Base-by-base conservation (phyloP, 2,113 vertebrate species). In the Oceanites oceanicus region DNA sequence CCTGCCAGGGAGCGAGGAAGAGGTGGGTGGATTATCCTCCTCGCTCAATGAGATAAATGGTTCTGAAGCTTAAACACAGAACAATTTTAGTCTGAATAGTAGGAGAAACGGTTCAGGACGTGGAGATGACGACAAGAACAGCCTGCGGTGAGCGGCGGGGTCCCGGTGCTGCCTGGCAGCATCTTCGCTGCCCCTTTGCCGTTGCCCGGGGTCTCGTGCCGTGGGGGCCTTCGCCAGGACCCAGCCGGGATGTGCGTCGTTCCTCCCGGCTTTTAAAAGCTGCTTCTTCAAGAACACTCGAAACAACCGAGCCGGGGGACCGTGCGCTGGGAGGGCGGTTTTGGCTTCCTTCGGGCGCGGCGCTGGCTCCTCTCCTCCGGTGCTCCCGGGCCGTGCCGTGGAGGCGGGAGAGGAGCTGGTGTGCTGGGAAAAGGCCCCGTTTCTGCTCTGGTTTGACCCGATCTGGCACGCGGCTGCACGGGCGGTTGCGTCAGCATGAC, bases 41-140 rank as follows among this genome's bases (percentile, higher is more conserved):
- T 96, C 85, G 55, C 80, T 98, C 97, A 97, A 97, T 96, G 96
- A 97, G 96, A 97, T 97, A 97, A 97, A 96, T 23, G 86, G 36
- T 97, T 88, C 87, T 94, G 88, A 88, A 96, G 96, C 92, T 95
- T 95, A 96, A 96, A 96, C 95, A 96, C 68, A 70, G 95, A 81
- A 77, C 94, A 94, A 94, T 96, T 96, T 94, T 93, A 97, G 92
- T 95, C 95, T 92, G 95, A 94, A 95, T 94, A 95, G 96, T 96
- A 95, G 93, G 94, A 91, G 90, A 95, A 95, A 93, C 0, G 78
- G 94, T 82, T 95, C 61, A 79, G 90, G 90, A 75, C 4, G 56
- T 5, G 30, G 95, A 94, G 78, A 84, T 89, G 91, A 91, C 3
- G 50, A 77, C 77, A 73, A 16, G 18, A 95, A 59, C 59, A 2